Evolutionary conservation across 2,888 invertebrate genomes (phyloP), one percentile per base, ranked within the genome.

Genomic region (Drosophila percnosoma): DNA sequence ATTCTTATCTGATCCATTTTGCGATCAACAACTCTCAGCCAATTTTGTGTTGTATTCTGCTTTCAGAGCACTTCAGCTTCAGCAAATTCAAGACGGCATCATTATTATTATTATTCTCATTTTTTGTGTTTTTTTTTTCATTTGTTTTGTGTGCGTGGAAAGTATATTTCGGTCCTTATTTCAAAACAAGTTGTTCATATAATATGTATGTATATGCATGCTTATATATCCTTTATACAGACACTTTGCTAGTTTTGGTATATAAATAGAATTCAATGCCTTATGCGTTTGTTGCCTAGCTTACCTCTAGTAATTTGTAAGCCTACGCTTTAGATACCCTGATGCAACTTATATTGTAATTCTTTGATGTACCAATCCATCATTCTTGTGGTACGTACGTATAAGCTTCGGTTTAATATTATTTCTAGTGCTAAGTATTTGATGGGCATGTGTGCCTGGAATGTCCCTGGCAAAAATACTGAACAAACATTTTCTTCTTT

Each of bases 301-400:
- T 82, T 82, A 83, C 33, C 52, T 65, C 80, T 78, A 85, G 72
- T 85, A 85, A 80, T 70, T 80, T 74, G 68, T 78, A 80, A 69
- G 74, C 71, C 71, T 80, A 75, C 58, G 78, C 80, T 80, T 80
- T 82, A 71, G 71, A 85, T 85, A 85, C 85, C 85, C 85, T 85
- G 85, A 87, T 85, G 70, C 68, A 73, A 76, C 82, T 76, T 78
- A 79, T 71, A 51, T 34, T 68, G 48, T 63, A 75, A 31, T 36
- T 34, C 34, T 13, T 58, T 62, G 36, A 58, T 64, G 63, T 63
- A 42, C 60, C 49, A 24, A 66, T 24, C 15, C 45, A 24, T 45
- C 45, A 45, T 15, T 36, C 42, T 61, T 27, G 18, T 45, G 57
- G 69, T 61, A 70, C 53, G 54, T 62, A 62, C 45, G 24, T 54